These are phyloP conservation scores for Prietella phreatophila DNA, from an alignment of 2,113 vertebrate species.

Conservation along the genomic window DNA sequence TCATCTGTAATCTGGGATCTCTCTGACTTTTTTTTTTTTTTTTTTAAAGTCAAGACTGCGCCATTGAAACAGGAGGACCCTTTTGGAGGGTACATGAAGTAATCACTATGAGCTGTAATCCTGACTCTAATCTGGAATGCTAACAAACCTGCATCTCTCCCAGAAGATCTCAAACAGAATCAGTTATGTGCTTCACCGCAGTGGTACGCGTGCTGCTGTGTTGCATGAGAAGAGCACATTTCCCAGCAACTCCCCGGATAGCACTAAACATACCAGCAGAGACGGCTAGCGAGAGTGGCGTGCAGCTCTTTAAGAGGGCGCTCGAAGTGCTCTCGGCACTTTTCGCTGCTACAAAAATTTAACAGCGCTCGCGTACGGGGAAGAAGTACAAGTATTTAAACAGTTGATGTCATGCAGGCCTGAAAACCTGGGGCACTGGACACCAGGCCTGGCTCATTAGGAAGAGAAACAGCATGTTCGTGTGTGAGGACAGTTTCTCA, in stretches of 20 bases:
- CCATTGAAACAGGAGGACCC: neutral
- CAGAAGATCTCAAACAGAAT: constrained; percentile 47
- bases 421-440: constrained; percentile 55
- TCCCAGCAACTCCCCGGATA: constrained; percentile 66
- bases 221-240: constrained; percentile 80
- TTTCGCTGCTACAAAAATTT: constrained; percentile 73
- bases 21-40: neutral
- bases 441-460: constrained; percentile 52
- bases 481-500: constrained; percentile 46
- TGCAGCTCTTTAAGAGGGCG: constrained; percentile 72
- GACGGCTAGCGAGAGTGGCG: constrained; percentile 65
- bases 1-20: neutral
- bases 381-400: constrained; percentile 61
- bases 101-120: constrained; percentile 57
- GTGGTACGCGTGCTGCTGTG: constrained; percentile 51
- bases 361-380: constrained; percentile 68
- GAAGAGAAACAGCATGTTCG: constrained; percentile 33
- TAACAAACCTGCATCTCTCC: constrained; percentile 47
- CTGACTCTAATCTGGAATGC: constrained; percentile 46
- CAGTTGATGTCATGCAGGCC: constrained; percentile 69
- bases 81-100: constrained; percentile 52
- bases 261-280: constrained; percentile 67
- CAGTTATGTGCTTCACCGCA: constrained; percentile 19
- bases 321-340: constrained; percentile 67
- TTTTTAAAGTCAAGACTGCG: neutral